Conservation (phyloP, 1,140 invertebrate genomes). For the Drosophila burlai region DNA sequence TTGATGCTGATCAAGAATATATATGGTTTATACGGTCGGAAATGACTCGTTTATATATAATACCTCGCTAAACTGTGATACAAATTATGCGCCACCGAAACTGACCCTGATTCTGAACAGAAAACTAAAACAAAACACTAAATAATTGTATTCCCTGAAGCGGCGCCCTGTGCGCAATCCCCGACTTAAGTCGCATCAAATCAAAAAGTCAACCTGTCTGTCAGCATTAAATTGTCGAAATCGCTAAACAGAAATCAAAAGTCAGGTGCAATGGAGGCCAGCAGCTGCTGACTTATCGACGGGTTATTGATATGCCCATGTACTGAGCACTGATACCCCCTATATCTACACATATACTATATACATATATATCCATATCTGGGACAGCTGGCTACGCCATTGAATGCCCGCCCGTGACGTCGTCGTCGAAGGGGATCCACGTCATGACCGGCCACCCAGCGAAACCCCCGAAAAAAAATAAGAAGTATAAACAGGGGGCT, state of each 20-base stretch:
- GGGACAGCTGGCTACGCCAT: conserved; percentile 51
- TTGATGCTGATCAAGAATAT: too few relatives aligned
- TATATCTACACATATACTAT: background rate
- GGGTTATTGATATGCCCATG: conserved; percentile 48
- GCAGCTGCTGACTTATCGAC: conserved; percentile 33
- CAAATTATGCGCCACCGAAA: too few relatives aligned
- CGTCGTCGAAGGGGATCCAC: background rate
- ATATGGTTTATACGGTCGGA: too few relatives aligned
- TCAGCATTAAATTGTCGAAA: conserved; percentile 41
- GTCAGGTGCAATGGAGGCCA: conserved; percentile 21
- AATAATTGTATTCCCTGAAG: background rate
- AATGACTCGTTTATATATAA: too few relatives aligned
- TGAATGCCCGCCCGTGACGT: conserved; percentile 26
- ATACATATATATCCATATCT: background rate
- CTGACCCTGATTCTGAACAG: background rate
- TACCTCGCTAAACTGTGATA: too few relatives aligned
- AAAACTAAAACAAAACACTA: background rate
- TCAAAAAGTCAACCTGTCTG: conserved; percentile 24
- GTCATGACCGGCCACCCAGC: conserved; percentile 5
- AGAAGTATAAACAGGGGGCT: background rate
- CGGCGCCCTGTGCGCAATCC: conserved; percentile 4
- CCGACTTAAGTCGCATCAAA: conserved; percentile 9
- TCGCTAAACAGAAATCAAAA: conserved; percentile 12
- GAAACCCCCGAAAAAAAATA: conserved; percentile 17
- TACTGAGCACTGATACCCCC: conserved; percentile 9